These are phyloP conservation scores for Aspidoscelis tigris DNA, from an alignment of 2,113 vertebrate species.

Conservation along the genomic window DNA sequence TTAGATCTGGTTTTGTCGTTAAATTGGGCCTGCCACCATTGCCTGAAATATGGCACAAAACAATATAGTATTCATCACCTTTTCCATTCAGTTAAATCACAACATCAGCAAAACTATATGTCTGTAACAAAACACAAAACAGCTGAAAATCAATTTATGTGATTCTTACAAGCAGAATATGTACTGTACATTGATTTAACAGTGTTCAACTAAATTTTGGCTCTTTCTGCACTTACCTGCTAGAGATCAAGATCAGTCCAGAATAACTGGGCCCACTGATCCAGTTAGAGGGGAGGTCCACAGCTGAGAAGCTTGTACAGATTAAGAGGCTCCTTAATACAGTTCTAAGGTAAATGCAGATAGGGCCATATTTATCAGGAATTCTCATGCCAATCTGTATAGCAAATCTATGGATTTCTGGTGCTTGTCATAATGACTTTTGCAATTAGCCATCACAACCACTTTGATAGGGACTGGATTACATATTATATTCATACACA, in stretches of 20 bases:
- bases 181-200: neutral
- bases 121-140: neutral
- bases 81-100: constrained; percentile 5
- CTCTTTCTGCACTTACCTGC: too few species aligned
- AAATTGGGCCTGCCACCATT: constrained; percentile 88
- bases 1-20: constrained; percentile 72
- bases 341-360: too few species aligned
- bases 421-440: neutral
- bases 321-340: too few species aligned
- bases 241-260: too few species aligned
- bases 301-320: too few species aligned
- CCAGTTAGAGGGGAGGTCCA: too few species aligned
- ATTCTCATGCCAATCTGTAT: neutral
- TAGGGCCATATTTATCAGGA: neutral
- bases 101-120: neutral
- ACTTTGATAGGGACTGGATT: neutral
- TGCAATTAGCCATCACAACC: neutral
- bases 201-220: neutral
- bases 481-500: neutral
- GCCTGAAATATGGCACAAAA: constrained; percentile 73
- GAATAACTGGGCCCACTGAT: too few species aligned
- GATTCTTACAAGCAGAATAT: neutral
- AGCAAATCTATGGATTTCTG: neutral
- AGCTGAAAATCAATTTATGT: neutral
- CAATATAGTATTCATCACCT: constrained; percentile 17